Conservation (phyloP, 2,113 vertebrate species). For the Strigops habroptila region DNA sequence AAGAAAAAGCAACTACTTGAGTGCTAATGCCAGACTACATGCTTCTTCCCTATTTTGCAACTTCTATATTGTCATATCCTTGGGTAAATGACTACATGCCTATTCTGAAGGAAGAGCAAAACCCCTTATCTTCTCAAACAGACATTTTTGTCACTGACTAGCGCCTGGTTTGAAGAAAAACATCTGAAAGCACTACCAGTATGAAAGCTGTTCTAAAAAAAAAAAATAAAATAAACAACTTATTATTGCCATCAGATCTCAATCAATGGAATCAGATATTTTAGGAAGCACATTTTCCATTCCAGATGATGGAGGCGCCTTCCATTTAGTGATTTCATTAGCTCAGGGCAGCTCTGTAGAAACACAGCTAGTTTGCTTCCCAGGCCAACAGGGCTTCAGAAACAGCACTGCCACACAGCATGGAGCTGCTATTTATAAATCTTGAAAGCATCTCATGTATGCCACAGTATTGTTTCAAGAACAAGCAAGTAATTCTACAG, state of each 20-base stretch:
- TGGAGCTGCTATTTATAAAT: not conserved
- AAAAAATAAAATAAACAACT: not conserved
- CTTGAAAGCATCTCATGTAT: not conserved
- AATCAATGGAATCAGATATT: not conserved
- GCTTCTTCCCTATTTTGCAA: not conserved
- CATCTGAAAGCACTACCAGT: not conserved
- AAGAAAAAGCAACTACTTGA: not conserved
- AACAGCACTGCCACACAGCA: not conserved
- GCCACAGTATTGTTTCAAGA: not conserved
- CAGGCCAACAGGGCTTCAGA: not conserved
- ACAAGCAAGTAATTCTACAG: not conserved
- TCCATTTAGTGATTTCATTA: not conserved
- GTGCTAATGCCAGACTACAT: not conserved
- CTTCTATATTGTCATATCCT: not conserved
- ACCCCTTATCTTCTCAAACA: not conserved
- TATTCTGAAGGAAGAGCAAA: not conserved
- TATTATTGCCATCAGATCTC: not conserved
- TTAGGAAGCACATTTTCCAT: not conserved
- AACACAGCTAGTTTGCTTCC: not conserved
- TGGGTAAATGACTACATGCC: not conserved
- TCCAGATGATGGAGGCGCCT: not conserved
- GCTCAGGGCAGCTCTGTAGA: not conserved
- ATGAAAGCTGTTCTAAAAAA: not conserved
- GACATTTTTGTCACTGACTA: not conserved
- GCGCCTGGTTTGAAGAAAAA: not conserved